Evolutionary conservation across 2,888 invertebrate genomes (phyloP), one percentile per base, ranked within the genome.

Genomic region (Malachius bipustulatus): DNA sequence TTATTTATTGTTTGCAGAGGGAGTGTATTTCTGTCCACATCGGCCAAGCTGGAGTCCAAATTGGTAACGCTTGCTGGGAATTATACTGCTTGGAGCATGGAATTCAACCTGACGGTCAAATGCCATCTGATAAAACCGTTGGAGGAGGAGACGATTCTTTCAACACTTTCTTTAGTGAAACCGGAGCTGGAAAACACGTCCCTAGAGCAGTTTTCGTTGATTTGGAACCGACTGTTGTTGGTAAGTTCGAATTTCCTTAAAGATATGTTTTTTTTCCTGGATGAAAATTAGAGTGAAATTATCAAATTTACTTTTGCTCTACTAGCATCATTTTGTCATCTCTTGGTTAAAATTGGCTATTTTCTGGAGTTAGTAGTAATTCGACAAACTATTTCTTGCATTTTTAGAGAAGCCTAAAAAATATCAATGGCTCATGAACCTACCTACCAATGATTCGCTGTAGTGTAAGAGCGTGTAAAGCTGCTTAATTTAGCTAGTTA

Each of bases 171-270:
- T 82, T 82, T 63, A 77, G 77, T 44, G 81, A 82, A 54, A 81
- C 81, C 9, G 75, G 75, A 9, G 70, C 77, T 1, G 82, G 81
- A 14, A 82, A 91, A 57, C 88, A 90, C 54, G 89, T 90, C 14
- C 90, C 90, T 0, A 68, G 90, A 35, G 85, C 82, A 1, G 82
- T 90, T 26, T 88, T 89, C 55, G 84, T 93, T 4, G 91, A 93
- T 57, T 68, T 91, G 50, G 91, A 93, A 59, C 91, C 91, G 37
- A 90, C 90, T 46, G 91, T 91, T 24, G 87, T 93, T 36, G 83
- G 87, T 81, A 56, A 69, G 71, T 41, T n/a, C n/a, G n/a, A 19
- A 19, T 19, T 8, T 19, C n/a, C 24, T 19, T 19, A n/a, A n/a
- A n/a, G n/a, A n/a, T n/a, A n/a, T n/a, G n/a, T n/a, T n/a, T n/a